Evolutionary conservation across 2,797 vertebrate genomes (phyloP).

Genomic region (Paedocypris micromegethes): DNA sequence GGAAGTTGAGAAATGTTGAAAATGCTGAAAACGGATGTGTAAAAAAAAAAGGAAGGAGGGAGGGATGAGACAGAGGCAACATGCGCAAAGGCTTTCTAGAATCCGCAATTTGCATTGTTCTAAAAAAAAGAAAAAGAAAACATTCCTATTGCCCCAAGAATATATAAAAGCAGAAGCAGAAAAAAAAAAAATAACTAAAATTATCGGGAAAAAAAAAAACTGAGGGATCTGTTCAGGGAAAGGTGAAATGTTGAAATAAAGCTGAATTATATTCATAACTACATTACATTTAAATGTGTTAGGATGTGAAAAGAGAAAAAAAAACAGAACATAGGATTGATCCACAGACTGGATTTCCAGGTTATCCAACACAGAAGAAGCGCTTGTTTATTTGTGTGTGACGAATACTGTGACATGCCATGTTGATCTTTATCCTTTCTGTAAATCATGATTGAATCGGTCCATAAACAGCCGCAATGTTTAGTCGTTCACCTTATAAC

Average conservation of each 20-base stretch:
- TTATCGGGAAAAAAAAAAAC: neutral
- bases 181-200: conserved; percentile 3
- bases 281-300: conserved; percentile 48
- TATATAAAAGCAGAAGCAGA: conserved; percentile 26
- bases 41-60: conserved; percentile 46
- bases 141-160: conserved; percentile 65
- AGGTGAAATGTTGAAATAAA: conserved; percentile 44
- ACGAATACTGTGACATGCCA: neutral
- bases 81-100: conserved; percentile 64
- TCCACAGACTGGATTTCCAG: conserved; percentile 55
- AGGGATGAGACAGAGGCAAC: conserved; percentile 48
- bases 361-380: conserved; percentile 27
- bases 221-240: conserved; percentile 31
- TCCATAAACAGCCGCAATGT: conserved; percentile 3
- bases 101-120: conserved; percentile 71
- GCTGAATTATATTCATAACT: conserved; percentile 65
- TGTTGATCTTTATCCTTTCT: neutral
- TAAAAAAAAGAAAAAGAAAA: conserved; percentile 53
- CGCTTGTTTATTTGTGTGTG: neutral
- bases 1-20: conserved; percentile 1
- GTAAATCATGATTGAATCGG: conserved; percentile 7
- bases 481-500: neutral
- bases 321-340: too few species aligned
- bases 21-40: neutral
- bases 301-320: conserved; percentile 20